Conservation (phyloP, 2,797 vertebrate genomes). For the Macropus fuliginosus region DNA sequence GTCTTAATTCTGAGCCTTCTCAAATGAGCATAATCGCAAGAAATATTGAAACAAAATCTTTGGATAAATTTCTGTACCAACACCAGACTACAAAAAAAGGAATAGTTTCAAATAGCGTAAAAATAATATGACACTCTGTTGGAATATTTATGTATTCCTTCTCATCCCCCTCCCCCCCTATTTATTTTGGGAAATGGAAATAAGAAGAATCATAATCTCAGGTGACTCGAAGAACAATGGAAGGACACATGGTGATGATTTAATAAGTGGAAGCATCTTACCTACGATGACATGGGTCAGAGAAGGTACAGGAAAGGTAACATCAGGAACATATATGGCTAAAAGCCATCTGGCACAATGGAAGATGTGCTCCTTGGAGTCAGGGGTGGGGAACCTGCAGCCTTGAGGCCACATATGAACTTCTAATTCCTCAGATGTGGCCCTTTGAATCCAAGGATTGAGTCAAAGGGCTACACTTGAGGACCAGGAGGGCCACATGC, state of each 20-base stretch:
- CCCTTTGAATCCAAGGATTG: no score
- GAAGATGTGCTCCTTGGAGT: not conserved
- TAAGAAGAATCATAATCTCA: not conserved
- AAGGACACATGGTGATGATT: not conserved
- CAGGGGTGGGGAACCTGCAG: no score
- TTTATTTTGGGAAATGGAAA: not conserved
- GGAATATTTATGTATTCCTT: not conserved
- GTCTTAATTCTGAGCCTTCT: slow-evolving; percentile 34
- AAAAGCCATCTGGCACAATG: not conserved
- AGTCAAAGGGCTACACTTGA: no score
- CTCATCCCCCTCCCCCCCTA: not conserved
- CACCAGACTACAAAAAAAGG: not conserved
- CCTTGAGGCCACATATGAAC: no score
- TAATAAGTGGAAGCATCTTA: not conserved
- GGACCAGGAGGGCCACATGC: no score
- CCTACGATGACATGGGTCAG: not conserved
- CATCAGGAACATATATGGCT: not conserved
- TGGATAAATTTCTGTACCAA: slow-evolving; percentile 26
- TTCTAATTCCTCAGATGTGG: no score
- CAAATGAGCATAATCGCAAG: not conserved
- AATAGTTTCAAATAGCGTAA: not conserved
- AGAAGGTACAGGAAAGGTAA: not conserved
- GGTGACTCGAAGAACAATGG: not conserved
- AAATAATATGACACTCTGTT: not conserved
- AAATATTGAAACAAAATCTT: slow-evolving; percentile 47